A percentile compares a stretch with the other conserved stretches of the same genome.
Conservation (phyloP, 2,113 vertebrate species). For the Oriolus oriolus region DNA sequence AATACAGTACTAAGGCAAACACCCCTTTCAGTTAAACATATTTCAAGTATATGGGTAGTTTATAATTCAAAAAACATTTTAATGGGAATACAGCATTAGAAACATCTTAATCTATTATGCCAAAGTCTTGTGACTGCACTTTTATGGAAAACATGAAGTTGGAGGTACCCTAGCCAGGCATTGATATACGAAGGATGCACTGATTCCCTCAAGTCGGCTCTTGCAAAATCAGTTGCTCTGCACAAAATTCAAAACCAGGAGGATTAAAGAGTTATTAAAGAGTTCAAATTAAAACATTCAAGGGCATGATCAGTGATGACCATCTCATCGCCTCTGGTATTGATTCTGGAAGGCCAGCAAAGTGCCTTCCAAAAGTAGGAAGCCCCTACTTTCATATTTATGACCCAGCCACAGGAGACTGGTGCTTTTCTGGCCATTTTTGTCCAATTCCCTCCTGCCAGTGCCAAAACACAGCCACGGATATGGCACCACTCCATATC, state of each 20-base stretch:
- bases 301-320: background rate
- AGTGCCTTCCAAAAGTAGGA: background rate
- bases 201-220: background rate
- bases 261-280: background rate
- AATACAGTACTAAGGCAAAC: background rate
- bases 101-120: background rate
- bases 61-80: background rate
- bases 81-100: background rate
- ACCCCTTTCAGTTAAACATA: background rate
- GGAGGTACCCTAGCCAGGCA: background rate
- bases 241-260: background rate
- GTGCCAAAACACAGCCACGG: accelerated
- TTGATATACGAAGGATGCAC: background rate
- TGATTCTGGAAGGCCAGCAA: background rate
- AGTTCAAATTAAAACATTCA: background rate
- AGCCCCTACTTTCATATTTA: background rate
- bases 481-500: background rate
- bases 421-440: background rate
- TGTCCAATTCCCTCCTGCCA: background rate
- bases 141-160: background rate
- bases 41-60: background rate
- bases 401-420: background rate
- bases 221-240: background rate
- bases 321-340: background rate
- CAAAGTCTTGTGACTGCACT: background rate